Conservation (phyloP, 2,888 invertebrate species). For the Brachyptera risi region DNA sequence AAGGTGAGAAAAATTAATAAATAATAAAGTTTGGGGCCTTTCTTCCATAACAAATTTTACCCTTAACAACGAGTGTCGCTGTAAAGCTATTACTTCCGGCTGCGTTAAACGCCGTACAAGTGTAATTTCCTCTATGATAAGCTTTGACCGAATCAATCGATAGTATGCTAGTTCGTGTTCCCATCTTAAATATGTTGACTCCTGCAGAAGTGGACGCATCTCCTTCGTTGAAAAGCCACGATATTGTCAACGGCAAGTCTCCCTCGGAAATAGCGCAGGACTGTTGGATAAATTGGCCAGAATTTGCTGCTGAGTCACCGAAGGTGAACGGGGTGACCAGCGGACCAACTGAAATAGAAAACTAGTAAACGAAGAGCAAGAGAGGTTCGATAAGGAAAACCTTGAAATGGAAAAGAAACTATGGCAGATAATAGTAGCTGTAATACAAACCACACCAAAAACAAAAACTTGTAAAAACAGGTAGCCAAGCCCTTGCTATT, state of each 20-base stretch:
- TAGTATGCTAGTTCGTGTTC: constrained; percentile 56
- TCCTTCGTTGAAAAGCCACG: constrained; percentile 65
- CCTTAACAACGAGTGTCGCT: constrained; percentile 52
- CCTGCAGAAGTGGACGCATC: constrained; percentile 44
- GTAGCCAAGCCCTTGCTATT: too few species aligned
- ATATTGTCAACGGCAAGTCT: constrained; percentile 68
- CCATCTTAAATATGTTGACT: constrained; percentile 40
- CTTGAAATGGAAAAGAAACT: too few species aligned
- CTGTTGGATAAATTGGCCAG: constrained; percentile 64
- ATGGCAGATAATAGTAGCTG: too few species aligned
- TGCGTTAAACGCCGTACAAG: constrained; percentile 67
- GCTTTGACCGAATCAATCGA: constrained; percentile 49
- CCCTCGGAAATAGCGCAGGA: constrained; percentile 68
- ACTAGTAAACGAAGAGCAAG: too few species aligned
- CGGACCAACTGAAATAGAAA: constrained; percentile 66
- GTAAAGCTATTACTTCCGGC: constrained; percentile 61
- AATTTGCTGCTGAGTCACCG: constrained; percentile 63
- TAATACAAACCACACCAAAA: too few species aligned
- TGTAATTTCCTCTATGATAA: constrained; percentile 59
- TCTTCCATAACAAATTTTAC: constrained; percentile 40
- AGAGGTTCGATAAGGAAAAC: too few species aligned
- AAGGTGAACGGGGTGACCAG: constrained; percentile 67
- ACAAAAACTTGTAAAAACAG: too few species aligned
- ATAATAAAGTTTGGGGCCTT: too few species aligned
- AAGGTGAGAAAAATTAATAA: constrained; percentile 2